Percentiles rank a stretch among this genome's conserved stretches.
Evolutionary conservation across 2,888 invertebrate genomes (phyloP).

Genomic region (Dryocosmus kuriphilus): DNA sequence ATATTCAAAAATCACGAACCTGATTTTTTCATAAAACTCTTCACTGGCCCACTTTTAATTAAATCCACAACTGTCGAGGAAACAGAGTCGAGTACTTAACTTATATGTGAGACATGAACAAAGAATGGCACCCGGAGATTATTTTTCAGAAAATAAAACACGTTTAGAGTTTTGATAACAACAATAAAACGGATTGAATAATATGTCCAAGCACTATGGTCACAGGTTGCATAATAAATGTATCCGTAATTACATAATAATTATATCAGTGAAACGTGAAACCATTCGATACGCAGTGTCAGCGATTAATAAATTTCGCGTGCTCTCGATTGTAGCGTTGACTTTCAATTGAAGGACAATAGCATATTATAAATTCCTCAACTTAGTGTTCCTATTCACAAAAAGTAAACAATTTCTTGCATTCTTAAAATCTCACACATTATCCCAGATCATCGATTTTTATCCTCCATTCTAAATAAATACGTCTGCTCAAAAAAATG

Average conservation of each 20-base stretch:
- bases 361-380: not conserved
- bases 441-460: not conserved
- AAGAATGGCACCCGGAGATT: not conserved
- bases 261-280: conserved; percentile 4
- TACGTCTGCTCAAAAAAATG: too few species aligned
- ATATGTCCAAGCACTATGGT: not conserved
- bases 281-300: not conserved
- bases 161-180: conserved; percentile 11
- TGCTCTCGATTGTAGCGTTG: not conserved
- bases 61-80: not conserved
- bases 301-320: not conserved
- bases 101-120: not conserved
- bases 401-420: not conserved
- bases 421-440: not conserved
- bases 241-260: not conserved
- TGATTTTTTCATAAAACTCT: not conserved
- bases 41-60: not conserved
- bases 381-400: not conserved
- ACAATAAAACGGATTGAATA: not conserved
- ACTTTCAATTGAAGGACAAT: not conserved
- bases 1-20: not conserved
- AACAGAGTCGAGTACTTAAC: not conserved
- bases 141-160: not conserved
- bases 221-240: not conserved
- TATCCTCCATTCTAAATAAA: not conserved